Base-by-base conservation (phyloP, 1,140 invertebrate species). In the Galendromus occidentalis region DNA sequence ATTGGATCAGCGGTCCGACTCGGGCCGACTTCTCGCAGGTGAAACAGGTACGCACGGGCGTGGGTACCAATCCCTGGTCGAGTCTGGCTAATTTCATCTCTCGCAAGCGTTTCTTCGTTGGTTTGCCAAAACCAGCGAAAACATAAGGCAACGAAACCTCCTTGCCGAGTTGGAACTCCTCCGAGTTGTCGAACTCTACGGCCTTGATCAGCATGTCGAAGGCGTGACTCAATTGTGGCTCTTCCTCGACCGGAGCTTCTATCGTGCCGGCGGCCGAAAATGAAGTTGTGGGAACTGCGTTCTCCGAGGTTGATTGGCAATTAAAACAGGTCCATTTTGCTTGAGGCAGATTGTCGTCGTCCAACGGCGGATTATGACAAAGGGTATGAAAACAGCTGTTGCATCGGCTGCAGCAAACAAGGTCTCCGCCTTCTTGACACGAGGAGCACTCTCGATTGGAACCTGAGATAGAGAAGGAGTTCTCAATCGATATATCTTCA, bases 121-220 rank as follows among this genome's bases (percentile, higher is more conserved):
- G 68, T 55, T 63, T 71, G 42, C 44, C 51, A 1, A 81, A 84
- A 67, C 89, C 89, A 66, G 89, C 89, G 73, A 93, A 86, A 59
- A 82, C 80, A 63, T 83, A 84, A 66, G 85, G 84, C 67, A 88
- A 79, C 66, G 81, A 81, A 73, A 91, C 81, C 70, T 90, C 86
- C 67, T 82, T 78, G 0, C 89, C 88, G 66, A 94, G 74, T 72
- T 87, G 84, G 77, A 92, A 93, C 75, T 93, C 87, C 70, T 82
- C 82, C 4, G 91, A 89, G 78, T 93, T 94, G 74, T 88, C 81
- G 65, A 85, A 75, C 66, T 82, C 83, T 0, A 88, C 88, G 14
- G 86, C 88, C 70, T 85, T 79, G 45, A 88, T 84, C 9, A 93
- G 74, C 25, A 85, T 79, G 69, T 86, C 82, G 71, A 93, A 78